Base-by-base conservation (phyloP, 1,140 invertebrate species). In the Habropoda laboriosa region DNA sequence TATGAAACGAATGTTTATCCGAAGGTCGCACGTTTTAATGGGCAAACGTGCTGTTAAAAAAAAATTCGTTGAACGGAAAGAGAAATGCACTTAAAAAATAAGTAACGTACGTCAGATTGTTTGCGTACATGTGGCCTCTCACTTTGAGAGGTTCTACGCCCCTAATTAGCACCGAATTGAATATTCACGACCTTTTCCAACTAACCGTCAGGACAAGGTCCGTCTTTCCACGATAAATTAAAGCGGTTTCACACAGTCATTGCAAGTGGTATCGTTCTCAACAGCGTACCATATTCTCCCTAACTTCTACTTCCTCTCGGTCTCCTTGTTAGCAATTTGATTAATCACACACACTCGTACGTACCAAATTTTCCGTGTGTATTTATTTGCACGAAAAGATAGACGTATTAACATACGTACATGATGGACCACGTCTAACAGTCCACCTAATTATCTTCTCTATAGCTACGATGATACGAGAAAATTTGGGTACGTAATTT, bases 141-240 rank as follows among this genome's bases (percentile, higher is more conserved):
- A 27, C 38, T 64, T 63, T 30, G 68, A 73, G 27, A 35, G 47
- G 8, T n/a, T 42, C 38, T 55, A 61, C 53, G 55, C 3, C 38
- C 21, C 8, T 73, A 73, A 79, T 79, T 79, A 80, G 42, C 55
- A 42, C 53, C 24, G 24, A 66, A 75, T 66, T 66, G 72, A 80
- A 80, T 80, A 80, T 80, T 79, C 68, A 79, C 57, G 40, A 79
- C 58, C 47, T 73, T 79, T 73, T 79, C 47, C 68, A 71, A 57
- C 68, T 79, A 79, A 64, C 42, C 70, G 58, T 47, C 49, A 53
- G 40, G 27, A 53, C 47, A 32, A 53, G 38, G 16, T 73, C 38
- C 27, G 49, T 57, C 70, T 63, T 53, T 79, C 49, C 38, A 63
- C 38, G 38, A 73, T 73, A 73, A 79, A 79, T 79, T 55, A 47